Evolutionary conservation across 92 coral and sea anemone genomes (phyloP), one percentile per base, ranked within the genome.

Genomic region (Zoanthus sansibaricus): DNA sequence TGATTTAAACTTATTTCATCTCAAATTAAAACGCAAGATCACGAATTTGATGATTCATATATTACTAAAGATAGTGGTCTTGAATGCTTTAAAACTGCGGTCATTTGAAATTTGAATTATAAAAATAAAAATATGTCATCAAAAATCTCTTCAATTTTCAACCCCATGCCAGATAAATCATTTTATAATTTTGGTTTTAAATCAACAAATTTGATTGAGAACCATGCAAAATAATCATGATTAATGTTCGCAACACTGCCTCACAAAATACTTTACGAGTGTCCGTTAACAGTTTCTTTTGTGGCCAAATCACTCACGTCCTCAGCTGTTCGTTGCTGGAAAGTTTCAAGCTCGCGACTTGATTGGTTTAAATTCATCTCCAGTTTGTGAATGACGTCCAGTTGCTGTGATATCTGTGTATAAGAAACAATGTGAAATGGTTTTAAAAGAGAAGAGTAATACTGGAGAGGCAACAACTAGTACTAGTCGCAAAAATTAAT

Each of bases 341-440:
- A 70, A 44, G 87, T 91, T 70, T 95, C 96, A 44, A 93, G 93
- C 46, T 89, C 96, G 7, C 92, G 88, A 48, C 93, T 89, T 56
- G 98, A 91, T 68, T 90, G 93, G 64, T 77, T 90, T 78, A 97
- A 82, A 83, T 97, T 98, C 54, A 95, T 90, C 83, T 97, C 99
- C 61, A 97, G 97, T 71, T 89, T 94, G 89, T 91, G 89, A 7
- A 97, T 92, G n/a, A 91, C 95, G 59, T 97, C 99, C 68, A 95
- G 85, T 71, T 97, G 99, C 85, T 94, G 97, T 25, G 98, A 87
- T 77, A 97, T 93, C 99, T 96, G 88, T 14, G 42, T 3, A 33
- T 33, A 1, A 33, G 42, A 33, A 33, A 33, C 42, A 33, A 33
- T 33, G 42, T 33, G 3, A 3, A 33, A 3, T 33, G 1, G 1